A percentile compares a stretch with the other conserved stretches of the same genome.
Evolutionary conservation across 2,797 vertebrate genomes (phyloP).

Genomic region (Silurus lanzhouensis): DNA sequence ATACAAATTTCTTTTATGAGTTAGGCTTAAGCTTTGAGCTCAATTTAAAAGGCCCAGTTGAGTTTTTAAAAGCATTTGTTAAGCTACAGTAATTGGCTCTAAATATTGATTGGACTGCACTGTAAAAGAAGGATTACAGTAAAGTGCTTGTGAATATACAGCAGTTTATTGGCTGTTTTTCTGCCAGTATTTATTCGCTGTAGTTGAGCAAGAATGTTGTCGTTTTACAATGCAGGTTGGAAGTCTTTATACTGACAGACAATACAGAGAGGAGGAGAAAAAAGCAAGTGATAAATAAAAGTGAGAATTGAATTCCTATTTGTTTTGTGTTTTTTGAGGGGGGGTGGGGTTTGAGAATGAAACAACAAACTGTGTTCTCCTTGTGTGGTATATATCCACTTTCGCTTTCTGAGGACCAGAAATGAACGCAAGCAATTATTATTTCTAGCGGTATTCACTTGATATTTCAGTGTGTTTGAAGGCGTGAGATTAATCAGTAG

Average conservation of each 20-base stretch:
- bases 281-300: neutral
- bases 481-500: constrained; percentile 34
- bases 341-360: neutral
- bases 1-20: neutral
- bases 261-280: neutral
- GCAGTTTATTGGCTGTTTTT: constrained; percentile 25
- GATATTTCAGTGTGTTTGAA: constrained; percentile 40
- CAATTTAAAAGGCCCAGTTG: neutral
- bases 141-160: constrained; percentile 19
- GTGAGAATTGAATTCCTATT: constrained; percentile 18
- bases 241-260: constrained; percentile 19
- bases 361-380: constrained; percentile 28
- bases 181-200: constrained; percentile 24
- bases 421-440: constrained; percentile 35
- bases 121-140: constrained; percentile 33
- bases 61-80: constrained; percentile 20
- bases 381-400: constrained; percentile 1
- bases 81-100: constrained; percentile 24
- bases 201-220: constrained; percentile 23
- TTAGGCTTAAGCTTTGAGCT: neutral
- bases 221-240: constrained; percentile 12
- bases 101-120: constrained; percentile 33
- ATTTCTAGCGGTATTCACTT: constrained; percentile 44
- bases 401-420: constrained; percentile 14
- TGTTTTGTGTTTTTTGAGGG: neutral